Conservation (phyloP, 1,140 invertebrate genomes). For the Diprion similis region DNA sequence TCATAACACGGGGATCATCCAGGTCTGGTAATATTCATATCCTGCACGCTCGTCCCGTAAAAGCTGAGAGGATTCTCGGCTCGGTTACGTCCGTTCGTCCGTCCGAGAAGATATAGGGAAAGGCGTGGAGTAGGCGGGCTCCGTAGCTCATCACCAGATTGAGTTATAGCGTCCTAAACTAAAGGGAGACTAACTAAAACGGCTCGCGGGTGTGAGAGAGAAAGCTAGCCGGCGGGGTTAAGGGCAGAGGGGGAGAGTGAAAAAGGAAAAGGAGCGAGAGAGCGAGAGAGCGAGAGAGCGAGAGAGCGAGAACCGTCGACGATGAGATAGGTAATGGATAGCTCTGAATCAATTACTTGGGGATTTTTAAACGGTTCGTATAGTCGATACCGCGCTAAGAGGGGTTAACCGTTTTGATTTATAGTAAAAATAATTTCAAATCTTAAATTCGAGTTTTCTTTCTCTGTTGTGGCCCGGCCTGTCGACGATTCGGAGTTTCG, state of each 20-base stretch:
- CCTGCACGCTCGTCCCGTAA: not conserved
- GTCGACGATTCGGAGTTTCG: no score
- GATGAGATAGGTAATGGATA: conserved; percentile 26
- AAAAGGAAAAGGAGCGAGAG: not conserved
- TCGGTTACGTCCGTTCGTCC: no score
- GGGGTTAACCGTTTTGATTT: not conserved
- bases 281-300: not conserved
- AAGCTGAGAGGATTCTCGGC: no score
- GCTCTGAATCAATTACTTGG: conserved; percentile 6
- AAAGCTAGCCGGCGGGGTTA: not conserved
- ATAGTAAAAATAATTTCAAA: not conserved
- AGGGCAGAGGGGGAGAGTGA: no score
- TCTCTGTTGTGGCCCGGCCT: no score
- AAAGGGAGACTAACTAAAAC: conserved; percentile 20
- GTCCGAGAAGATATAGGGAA: conserved; percentile 36
- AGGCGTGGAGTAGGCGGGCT: conserved; percentile 41
- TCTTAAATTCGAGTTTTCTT: not conserved
- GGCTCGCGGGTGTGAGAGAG: not conserved
- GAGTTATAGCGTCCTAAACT: conserved; percentile 45
- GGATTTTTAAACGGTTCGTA: not conserved
- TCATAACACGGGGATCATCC: not conserved
- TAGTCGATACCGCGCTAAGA: not conserved
- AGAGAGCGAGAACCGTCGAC: not conserved
- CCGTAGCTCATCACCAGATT: conserved; percentile 43
- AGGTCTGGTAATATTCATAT: not conserved